Evolutionary conservation across 2,113 vertebrate species (phyloP), one percentile per base, ranked within the genome.

Genomic region (human): DNA sequence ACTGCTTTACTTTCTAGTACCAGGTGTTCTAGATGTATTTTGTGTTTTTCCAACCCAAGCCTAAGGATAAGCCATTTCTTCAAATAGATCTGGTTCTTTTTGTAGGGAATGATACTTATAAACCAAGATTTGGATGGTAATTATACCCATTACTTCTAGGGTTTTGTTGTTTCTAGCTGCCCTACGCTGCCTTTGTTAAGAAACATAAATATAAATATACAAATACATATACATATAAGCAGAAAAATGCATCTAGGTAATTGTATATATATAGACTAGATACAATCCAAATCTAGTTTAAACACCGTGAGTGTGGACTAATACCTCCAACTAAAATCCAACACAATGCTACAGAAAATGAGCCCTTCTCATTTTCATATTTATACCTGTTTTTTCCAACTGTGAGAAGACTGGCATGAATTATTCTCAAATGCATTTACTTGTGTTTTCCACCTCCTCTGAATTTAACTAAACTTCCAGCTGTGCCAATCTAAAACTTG

Each of bases 341-440:
- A n/a, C 45, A 12, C 8, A 50, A 11, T 5, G 61, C 61, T 64
- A 64, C 61, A 64, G 61, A 64, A 64, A 64, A 64, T 64, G 27
- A 23, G 0, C 0, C 9, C 17, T 66, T 25, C 1, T 40, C 1
- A 13, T 30, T 43, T 30, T 32, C 66, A 17, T 45, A 12, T 38
- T n/a, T 35, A 7, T 22, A 61, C 43, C 5, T 40, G 3, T 3
- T 57, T 91, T 66, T n/a, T 59, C 11, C 68, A 12, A 70, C 14
- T 45, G 40, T 52, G 4, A 82, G 57, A 35, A 76, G 8, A 27
- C 6, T 22, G 12, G 12, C 20, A 10, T 23, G 13, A 2, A 2
- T 2, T 55, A 13, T 57, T 86, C 22, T 52, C 27, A 43, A 32
- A n/a, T 6, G 4, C 1, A 17, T 45, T 61, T 84, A 25, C 35